phyloP scores from a whole-genome alignment of 2,888 invertebrate genomes.

The Philereme vetulata region DNA sequence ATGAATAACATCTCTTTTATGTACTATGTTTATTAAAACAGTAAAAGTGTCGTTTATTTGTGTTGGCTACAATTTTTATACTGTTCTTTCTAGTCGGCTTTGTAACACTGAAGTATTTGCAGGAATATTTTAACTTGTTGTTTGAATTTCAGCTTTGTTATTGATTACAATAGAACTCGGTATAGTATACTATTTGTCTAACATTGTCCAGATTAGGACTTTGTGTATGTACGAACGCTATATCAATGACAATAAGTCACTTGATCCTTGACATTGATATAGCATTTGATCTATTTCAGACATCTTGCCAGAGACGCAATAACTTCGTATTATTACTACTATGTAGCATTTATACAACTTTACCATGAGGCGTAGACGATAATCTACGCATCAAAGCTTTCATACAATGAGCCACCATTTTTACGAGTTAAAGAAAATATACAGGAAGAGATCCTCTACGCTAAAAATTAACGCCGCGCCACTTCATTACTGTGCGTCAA shows the following conservation, averaged over 20 bases:
- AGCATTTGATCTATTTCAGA: background rate
- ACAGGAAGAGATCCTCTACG: no score
- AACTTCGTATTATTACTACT: background rate
- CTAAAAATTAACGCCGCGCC: no score
- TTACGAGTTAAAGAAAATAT: no score
- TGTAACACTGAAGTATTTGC: background rate
- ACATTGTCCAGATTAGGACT: background rate
- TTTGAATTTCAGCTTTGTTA: background rate
- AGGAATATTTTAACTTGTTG: background rate
- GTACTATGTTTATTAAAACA: background rate
- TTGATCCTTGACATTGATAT: background rate
- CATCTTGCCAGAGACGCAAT: conserved; percentile 5
- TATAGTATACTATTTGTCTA: background rate
- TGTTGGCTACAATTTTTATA: background rate
- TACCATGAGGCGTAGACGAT: no score
- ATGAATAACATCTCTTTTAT: conserved; percentile 24
- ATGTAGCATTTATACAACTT: no score
- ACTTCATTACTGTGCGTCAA: no score
- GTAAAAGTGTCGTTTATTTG: no score
- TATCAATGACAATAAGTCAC: background rate
- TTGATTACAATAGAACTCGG: background rate
- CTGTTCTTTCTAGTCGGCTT: background rate
- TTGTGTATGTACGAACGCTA: no score
- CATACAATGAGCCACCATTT: no score
- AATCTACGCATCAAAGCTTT: no score